These are phyloP conservation scores for Colossoma macropomum DNA, from an alignment of 2,113 vertebrate genomes.

Conservation along the genomic window DNA sequence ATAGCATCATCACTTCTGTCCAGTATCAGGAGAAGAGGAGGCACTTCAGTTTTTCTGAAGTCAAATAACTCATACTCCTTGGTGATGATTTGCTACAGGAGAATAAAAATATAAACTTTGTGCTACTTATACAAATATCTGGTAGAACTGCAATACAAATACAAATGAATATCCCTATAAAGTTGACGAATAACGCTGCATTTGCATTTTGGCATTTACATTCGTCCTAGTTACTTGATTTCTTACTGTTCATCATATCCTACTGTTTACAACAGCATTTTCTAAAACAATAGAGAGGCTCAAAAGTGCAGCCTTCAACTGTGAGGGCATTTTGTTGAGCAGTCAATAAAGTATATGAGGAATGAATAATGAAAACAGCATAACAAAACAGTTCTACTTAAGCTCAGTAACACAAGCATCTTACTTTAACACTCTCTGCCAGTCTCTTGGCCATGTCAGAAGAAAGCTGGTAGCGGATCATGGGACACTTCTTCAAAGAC, in stretches of 20 bases:
- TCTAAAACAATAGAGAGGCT: too few species aligned
- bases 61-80: conserved; percentile 98
- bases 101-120: neutral
- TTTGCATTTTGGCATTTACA: neutral
- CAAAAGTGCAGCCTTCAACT: too few species aligned
- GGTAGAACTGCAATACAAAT: neutral
- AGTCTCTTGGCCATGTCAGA: conserved; percentile 90
- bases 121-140: neutral
- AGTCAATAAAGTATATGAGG: too few species aligned
- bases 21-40: conserved; percentile 91
- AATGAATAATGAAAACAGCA: too few species aligned
- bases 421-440: conserved; percentile 91
- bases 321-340: too few species aligned
- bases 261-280: too few species aligned
- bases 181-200: neutral
- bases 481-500: conserved; percentile 95
- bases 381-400: too few species aligned
- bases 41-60: conserved; percentile 94
- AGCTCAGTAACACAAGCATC: neutral
- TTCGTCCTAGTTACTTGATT: too few species aligned
- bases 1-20: conserved; percentile 93
- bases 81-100: conserved; percentile 91
- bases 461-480: conserved; percentile 96
- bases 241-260: too few species aligned
- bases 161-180: neutral